phyloP scores from a whole-genome alignment of 2,888 invertebrate genomes.

The Agrypnus murinus region DNA sequence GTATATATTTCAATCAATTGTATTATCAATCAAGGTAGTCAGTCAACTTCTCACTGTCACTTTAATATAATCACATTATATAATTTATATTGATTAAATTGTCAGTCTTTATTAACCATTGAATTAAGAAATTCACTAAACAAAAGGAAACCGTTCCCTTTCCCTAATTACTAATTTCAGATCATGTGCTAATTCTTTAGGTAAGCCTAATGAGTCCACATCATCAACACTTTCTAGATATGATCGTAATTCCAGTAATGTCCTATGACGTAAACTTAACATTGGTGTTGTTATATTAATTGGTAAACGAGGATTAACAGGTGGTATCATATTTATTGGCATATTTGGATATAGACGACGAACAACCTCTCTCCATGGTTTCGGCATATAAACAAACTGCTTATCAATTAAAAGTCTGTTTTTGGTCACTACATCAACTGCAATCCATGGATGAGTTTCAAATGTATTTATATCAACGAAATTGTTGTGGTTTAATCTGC shows the following conservation, averaged over 20 bases:
- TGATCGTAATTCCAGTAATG: slow-evolving; percentile 71
- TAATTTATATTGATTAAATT: no score
- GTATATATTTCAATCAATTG: no score
- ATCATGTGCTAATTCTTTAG: slow-evolving; percentile 69
- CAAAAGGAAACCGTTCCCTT: slow-evolving; percentile 44
- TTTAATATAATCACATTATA: no score
- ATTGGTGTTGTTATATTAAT: slow-evolving; percentile 75
- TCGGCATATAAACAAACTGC: slow-evolving; percentile 70
- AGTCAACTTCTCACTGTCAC: no score
- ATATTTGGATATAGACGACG: slow-evolving; percentile 9
- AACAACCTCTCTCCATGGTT: slow-evolving; percentile 63
- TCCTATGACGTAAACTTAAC: slow-evolving; percentile 71
- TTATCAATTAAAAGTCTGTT: slow-evolving; percentile 79
- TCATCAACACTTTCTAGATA: slow-evolving; percentile 65
- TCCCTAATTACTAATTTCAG: slow-evolving; percentile 62
- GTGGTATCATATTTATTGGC: slow-evolving; percentile 4
- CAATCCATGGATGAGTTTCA: slow-evolving; percentile 90
- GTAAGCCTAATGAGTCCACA: slow-evolving; percentile 70
- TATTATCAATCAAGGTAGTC: no score
- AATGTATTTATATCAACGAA: slow-evolving; percentile 83
- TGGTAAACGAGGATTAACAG: slow-evolving; percentile 61
- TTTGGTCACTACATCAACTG: slow-evolving; percentile 80
- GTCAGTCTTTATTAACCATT: no score
- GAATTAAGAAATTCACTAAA: no score
- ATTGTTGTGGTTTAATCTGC: slow-evolving; percentile 73